Conservation (phyloP, 2,113 vertebrate species). For the Synodontis membranacea region DNA sequence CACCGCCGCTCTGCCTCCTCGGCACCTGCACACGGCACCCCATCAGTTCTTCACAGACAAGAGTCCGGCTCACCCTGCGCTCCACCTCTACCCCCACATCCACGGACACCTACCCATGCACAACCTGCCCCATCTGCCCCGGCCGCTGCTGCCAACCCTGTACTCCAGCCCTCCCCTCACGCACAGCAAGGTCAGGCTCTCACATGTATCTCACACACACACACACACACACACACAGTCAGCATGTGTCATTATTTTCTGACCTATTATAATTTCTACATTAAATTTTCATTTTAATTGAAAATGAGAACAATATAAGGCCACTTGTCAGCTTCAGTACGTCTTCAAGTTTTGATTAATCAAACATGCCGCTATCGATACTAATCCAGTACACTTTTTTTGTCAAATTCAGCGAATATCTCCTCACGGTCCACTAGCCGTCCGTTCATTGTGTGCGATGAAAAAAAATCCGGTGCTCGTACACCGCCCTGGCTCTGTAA, state of each 20-base stretch:
- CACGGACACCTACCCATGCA: constrained; percentile 94
- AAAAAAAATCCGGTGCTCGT: too few species aligned
- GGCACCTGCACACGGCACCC: constrained; percentile 78
- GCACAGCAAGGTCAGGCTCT: constrained; percentile 88
- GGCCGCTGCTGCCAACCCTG: constrained; percentile 88
- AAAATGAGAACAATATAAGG: neutral
- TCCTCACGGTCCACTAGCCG: too few species aligned
- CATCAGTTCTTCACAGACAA: constrained; percentile 94
- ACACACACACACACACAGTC: neutral
- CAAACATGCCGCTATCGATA: too few species aligned
- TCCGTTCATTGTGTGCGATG: too few species aligned
- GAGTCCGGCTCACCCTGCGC: constrained; percentile 87
- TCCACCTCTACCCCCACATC: constrained; percentile 97
- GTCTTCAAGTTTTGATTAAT: too few species aligned
- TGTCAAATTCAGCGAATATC: too few species aligned
- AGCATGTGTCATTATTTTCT: neutral
- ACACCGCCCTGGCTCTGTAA: too few species aligned
- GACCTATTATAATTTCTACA: neutral
- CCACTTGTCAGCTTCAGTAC: too few species aligned
- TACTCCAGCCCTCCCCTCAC: constrained; percentile 91
- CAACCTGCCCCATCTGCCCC: constrained; percentile 86
- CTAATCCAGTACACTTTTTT: too few species aligned
- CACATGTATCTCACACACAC: neutral
- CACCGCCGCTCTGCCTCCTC: constrained; percentile 76
- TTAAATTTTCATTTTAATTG: neutral